phyloP scores from a whole-genome alignment of 2,888 invertebrate species.

The Heliconius ismenius region DNA sequence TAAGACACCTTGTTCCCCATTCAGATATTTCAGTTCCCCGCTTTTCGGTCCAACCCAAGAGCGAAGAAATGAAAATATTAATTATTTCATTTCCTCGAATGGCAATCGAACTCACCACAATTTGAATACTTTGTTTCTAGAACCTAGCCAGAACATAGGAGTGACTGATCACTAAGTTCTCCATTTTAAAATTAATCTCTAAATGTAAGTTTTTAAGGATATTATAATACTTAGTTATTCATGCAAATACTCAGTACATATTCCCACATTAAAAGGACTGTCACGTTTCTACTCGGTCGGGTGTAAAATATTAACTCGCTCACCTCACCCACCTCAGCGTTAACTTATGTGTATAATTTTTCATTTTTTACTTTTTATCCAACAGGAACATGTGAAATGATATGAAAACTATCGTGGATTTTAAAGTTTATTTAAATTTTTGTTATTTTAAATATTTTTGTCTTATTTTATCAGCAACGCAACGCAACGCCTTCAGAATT shows the following conservation, averaged over 20 bases:
- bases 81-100: no score
- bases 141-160: no score
- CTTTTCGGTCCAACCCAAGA: not conserved
- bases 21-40: no score
- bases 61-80: not conserved
- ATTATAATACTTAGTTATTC: slow-evolving; percentile 7
- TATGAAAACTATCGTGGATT: slow-evolving; percentile 3
- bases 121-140: no score
- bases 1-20: no score
- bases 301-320: slow-evolving; percentile 54
- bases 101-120: not conserved
- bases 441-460: no score
- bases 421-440: not conserved
- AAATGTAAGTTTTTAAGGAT: no score
- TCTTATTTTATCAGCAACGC: no score
- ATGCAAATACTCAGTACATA: slow-evolving; percentile 29
- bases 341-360: slow-evolving; percentile 46
- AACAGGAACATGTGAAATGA: slow-evolving; percentile 16
- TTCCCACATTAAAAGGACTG: slow-evolving; percentile 38
- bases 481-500: no score
- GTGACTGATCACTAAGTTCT: no score
- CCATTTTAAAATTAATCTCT: no score
- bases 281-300: slow-evolving; percentile 52
- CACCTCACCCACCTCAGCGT: slow-evolving; percentile 44
- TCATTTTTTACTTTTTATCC: slow-evolving; percentile 32